Evolutionary conservation across 2,797 vertebrate species (phyloP).

Genomic region (Mormyrus proboscirostris): DNA sequence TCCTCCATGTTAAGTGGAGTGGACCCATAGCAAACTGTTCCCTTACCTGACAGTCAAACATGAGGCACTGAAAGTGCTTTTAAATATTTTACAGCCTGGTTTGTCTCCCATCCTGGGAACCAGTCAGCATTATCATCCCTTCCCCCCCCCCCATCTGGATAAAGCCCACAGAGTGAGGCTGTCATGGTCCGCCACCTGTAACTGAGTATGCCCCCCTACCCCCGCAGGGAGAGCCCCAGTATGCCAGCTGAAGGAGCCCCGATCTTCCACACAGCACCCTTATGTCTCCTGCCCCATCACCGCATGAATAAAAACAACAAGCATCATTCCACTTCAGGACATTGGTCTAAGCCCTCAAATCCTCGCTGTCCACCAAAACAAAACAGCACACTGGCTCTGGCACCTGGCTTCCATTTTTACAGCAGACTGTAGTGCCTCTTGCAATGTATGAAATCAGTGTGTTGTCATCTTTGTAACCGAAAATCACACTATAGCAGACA

Average conservation of each 20-base stretch:
- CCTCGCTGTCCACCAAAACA: not conserved
- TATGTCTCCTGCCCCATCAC: not conserved
- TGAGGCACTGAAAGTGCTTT: not conserved
- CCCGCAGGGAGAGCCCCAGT: not conserved
- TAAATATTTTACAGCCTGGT: conserved; percentile 7
- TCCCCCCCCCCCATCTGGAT: not conserved
- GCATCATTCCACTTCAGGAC: not conserved
- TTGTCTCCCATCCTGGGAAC: not conserved
- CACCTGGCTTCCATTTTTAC: not conserved
- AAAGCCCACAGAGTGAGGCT: not conserved
- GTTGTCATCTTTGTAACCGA: not conserved
- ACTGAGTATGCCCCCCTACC: not conserved
- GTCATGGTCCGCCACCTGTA: not conserved
- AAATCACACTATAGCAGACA: not conserved
- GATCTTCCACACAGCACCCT: not conserved
- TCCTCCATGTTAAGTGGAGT: not conserved
- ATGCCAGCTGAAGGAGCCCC: not conserved
- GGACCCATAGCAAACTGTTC: not conserved
- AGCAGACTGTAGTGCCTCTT: not conserved
- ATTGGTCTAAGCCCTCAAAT: not conserved
- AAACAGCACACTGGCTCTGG: not conserved
- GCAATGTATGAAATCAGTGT: not conserved
- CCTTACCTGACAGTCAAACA: not conserved
- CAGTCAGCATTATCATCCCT: not conserved
- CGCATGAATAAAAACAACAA: not conserved